Base-by-base conservation (phyloP, 2,888 invertebrate genomes). In the Gymnocheta viridis region DNA sequence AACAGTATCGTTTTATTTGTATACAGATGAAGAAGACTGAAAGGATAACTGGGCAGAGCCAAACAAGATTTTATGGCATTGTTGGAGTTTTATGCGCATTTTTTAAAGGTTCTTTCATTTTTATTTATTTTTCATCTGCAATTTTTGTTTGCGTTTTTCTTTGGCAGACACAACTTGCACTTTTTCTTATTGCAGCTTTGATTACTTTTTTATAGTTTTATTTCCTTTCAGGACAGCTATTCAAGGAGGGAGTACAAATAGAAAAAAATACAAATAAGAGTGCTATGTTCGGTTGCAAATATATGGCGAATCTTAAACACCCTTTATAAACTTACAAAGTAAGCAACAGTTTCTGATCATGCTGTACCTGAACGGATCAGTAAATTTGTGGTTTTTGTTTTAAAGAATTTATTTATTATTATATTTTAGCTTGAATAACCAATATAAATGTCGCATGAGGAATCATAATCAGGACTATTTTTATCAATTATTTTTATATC, bases 171-270 rank as follows among this genome's bases (percentile, higher is more conserved):
- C 27, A 69, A 80, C 80, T 81, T 84, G 80, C 80, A 84, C 72
- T 84, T 84, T 84, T 72, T 80, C 83, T 84, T 84, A 72, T 84
- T 84, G 83, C 83, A 84, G 41, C 73, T 69, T 17, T 62, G 29
- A 76, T 24, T 78, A 51, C n/a, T 62, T 78, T 41, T 12, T 5
- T 10, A 29, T 7, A n/a, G 78, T 58, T 79, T 74, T 70, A 47
- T 70, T 80, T 70, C 47, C 10, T 78, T 67, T 58, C 44, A 10
- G 10, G 5, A 12, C 6, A 64, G 17, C 12, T 24, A 22, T 12
- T 10, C 22, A 4, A 24, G 47, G 24, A 51, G 19, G 32, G 32
- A 51, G 27, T 47, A 4, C n/a, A 17, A 6, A 62, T 54, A 17
- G 14, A 44, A 44, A 64, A 14, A n/a, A 27, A 27, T 1, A 27